Percentiles rank a stretch among this genome's conserved stretches.
phyloP scores from a whole-genome alignment of 2,113 vertebrate species.

The Rana temporaria region DNA sequence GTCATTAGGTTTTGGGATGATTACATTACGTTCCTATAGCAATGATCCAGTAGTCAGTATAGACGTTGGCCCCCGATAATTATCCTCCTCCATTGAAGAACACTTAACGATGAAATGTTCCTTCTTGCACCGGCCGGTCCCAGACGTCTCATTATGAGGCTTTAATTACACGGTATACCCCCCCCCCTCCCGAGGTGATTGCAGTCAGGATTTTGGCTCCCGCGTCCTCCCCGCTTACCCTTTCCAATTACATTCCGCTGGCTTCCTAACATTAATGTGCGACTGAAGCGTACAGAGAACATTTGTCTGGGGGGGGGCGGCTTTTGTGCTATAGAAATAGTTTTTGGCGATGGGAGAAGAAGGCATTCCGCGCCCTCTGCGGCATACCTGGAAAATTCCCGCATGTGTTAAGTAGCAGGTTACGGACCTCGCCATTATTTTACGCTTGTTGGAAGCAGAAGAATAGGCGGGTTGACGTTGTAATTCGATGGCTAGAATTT shows the following conservation, averaged over 20 bases:
- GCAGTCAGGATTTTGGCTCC: slow-evolving; percentile 16
- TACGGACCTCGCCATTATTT: slow-evolving; percentile 25
- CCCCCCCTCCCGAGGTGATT: slow-evolving; percentile 6
- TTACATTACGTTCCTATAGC: too few species aligned
- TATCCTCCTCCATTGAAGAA: too few species aligned
- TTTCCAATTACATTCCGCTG: slow-evolving; percentile 41
- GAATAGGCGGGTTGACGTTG: slow-evolving; percentile 7
- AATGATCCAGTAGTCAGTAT: too few species aligned
- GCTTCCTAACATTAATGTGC: slow-evolving; percentile 43
- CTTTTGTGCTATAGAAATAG: slow-evolving; percentile 66
- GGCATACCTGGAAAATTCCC: slow-evolving; percentile 33
- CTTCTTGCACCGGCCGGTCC: too few species aligned
- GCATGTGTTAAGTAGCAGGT: slow-evolving; percentile 36
- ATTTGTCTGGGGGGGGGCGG: neutral
- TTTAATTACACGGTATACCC: slow-evolving; percentile 3
- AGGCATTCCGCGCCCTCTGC: neutral
- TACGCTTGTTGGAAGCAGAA: slow-evolving; percentile 14
- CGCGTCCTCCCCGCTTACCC: slow-evolving; percentile 3
- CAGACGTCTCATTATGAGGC: neutral
- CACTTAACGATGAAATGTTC: too few species aligned
- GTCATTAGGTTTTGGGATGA: too few species aligned
- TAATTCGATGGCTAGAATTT: neutral
- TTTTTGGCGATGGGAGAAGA: slow-evolving; percentile 26
- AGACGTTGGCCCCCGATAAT: too few species aligned
- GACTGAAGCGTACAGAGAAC: slow-evolving; percentile 56